Percentiles rank a stretch among this genome's conserved stretches.
Evolutionary conservation across 2,888 invertebrate genomes (phyloP).

Genomic region (Cephus pulcher): DNA sequence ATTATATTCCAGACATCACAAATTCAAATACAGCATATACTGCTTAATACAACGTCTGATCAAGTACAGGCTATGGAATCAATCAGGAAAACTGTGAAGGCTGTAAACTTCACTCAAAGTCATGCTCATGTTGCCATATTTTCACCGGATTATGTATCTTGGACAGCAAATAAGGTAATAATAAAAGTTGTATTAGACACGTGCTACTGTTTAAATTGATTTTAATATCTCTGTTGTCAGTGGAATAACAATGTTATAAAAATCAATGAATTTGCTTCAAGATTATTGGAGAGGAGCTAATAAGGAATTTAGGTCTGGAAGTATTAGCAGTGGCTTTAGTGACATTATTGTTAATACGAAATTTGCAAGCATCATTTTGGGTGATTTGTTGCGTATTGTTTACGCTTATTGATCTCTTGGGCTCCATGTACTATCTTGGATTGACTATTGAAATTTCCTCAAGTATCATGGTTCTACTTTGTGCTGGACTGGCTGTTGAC

Average conservation of each 20-base stretch:
- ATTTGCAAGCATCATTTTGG: conserved; percentile 63
- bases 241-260: conserved; percentile 4
- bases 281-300: conserved; percentile 61
- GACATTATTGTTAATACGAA: conserved; percentile 64
- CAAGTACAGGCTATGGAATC: conserved; percentile 61
- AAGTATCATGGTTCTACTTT: conserved; percentile 66
- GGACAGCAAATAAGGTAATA: conserved; percentile 60
- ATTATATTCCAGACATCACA: conserved; percentile 52
- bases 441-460: conserved; percentile 68
- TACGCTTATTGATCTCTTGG: conserved; percentile 66
- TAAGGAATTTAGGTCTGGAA: conserved; percentile 65
- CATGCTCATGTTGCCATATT: conserved; percentile 51
- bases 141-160: conserved; percentile 58
- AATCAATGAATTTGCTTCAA: conserved; percentile 31
- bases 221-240: conserved; percentile 8
- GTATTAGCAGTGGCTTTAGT: conserved; percentile 65
- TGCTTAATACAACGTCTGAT: conserved; percentile 53
- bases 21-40: conserved; percentile 59
- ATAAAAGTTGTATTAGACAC: not conserved
- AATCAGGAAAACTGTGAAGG: conserved; percentile 46
- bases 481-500: conserved; percentile 69
- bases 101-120: conserved; percentile 49
- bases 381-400: conserved; percentile 66
- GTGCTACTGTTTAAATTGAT: not conserved
- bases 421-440: conserved; percentile 68